Conservation (phyloP, 2,113 vertebrate genomes). For the Macrotus californicus region DNA sequence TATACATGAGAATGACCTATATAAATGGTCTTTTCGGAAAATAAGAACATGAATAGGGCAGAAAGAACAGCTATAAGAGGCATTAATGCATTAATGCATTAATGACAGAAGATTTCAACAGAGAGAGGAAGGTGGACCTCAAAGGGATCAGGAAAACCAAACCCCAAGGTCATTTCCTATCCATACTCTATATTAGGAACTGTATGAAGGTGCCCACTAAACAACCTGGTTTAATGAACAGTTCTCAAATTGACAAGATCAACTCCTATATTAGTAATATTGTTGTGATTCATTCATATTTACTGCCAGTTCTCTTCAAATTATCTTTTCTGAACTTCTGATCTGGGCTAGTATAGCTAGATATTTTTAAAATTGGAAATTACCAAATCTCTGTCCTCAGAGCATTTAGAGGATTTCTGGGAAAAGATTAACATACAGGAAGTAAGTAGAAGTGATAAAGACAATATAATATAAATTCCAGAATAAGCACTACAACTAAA, state of each 20-base stretch:
- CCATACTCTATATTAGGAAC: background rate
- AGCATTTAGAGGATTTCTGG: background rate
- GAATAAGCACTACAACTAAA: background rate
- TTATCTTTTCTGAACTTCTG: background rate
- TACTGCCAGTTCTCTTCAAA: background rate
- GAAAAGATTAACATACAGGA: background rate
- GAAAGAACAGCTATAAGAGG: background rate
- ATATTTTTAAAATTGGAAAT: conserved; percentile 16
- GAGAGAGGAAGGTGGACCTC: background rate
- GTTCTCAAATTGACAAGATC: background rate
- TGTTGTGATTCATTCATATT: background rate
- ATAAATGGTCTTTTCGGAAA: background rate
- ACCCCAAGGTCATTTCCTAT: background rate
- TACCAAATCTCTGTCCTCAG: background rate
- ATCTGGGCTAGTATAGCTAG: background rate
- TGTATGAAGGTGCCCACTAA: background rate
- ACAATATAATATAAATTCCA: background rate
- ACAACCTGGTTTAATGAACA: background rate
- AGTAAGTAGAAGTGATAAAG: background rate
- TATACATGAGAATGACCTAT: background rate
- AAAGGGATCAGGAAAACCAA: background rate
- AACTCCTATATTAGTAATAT: background rate
- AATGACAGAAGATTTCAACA: background rate
- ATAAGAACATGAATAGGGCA: background rate
- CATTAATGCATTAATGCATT: too few relatives aligned